phyloP scores from a whole-genome alignment of 2,888 invertebrate genomes.

The Pollenia amentaria region DNA sequence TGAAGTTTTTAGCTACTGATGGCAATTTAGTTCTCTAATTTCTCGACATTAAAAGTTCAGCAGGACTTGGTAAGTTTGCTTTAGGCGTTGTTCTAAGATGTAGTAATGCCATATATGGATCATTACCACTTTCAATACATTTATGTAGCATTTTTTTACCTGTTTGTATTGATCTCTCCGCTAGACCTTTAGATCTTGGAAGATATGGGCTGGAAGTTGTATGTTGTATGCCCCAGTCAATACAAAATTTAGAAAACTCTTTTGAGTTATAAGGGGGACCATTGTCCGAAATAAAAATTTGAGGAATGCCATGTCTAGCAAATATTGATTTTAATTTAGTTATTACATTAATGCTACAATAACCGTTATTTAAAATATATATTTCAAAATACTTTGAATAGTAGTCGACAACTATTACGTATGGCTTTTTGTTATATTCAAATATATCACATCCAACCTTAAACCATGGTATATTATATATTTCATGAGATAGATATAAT shows the following conservation, averaged over 20 bases:
- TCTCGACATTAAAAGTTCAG: neutral
- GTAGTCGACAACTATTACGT: constrained; percentile 72
- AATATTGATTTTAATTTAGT: constrained; percentile 28
- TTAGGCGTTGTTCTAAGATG: neutral
- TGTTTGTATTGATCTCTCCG: neutral
- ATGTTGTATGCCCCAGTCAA: constrained; percentile 21
- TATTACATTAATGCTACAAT: constrained; percentile 8
- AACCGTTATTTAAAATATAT: constrained; percentile 47
- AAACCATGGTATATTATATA: constrained; percentile 52
- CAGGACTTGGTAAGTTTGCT: neutral
- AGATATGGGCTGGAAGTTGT: neutral
- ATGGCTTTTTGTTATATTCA: constrained; percentile 58
- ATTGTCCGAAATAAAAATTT: constrained; percentile 30
- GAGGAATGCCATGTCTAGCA: constrained; percentile 22
- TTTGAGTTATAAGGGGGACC: constrained; percentile 28
- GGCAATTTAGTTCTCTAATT: neutral
- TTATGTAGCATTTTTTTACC: neutral
- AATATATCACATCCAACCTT: constrained; percentile 66
- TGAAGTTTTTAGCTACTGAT: neutral
- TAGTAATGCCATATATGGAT: constrained; percentile 5
- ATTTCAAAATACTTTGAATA: constrained; percentile 73
- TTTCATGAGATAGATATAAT: constrained; percentile 42
- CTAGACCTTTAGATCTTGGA: no score
- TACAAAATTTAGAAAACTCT: constrained; percentile 13
- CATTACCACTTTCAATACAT: neutral